phyloP scores from a whole-genome alignment of 1,140 invertebrate species.

The Hylaeus anthracinus region DNA sequence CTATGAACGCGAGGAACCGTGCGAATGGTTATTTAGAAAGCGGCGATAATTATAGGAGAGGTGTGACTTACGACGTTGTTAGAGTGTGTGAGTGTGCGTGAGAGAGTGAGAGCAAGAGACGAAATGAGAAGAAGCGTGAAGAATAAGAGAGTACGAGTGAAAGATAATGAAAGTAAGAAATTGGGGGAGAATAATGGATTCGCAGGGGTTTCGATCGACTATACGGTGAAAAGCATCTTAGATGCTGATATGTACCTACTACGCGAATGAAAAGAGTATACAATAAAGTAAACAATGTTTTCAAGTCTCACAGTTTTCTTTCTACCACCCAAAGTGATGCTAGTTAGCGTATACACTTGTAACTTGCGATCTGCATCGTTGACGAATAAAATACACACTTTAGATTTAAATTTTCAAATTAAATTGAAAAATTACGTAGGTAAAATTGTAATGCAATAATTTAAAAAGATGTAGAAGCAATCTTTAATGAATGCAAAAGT shows the following conservation, averaged over 20 bases:
- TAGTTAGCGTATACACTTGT: neutral
- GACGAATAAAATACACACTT: too few species aligned
- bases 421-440: too few species aligned
- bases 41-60: neutral
- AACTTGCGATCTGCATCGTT: neutral
- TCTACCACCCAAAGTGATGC: neutral
- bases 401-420: too few species aligned
- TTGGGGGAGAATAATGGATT: conserved; percentile 33
- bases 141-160: conserved; percentile 43
- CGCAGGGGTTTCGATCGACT: conserved; percentile 50
- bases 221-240: conserved; percentile 67
- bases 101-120: conserved; percentile 49
- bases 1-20: conserved; percentile 63
- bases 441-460: too few species aligned
- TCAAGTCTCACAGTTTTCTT: conserved; percentile 59
- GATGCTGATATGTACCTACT: conserved; percentile 73
- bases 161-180: conserved; percentile 45
- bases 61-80: neutral
- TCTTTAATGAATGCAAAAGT: too few species aligned
- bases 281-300: conserved; percentile 78
- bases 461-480: too few species aligned
- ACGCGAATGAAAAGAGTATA: conserved; percentile 72
- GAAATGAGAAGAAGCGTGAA: conserved; percentile 37
- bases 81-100: conserved; percentile 15
- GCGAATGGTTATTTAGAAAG: conserved; percentile 37